Percentiles rank a stretch among this genome's conserved stretches.
phyloP scores from a whole-genome alignment of 2,888 invertebrate species.

The Oasisia sp. region DNA sequence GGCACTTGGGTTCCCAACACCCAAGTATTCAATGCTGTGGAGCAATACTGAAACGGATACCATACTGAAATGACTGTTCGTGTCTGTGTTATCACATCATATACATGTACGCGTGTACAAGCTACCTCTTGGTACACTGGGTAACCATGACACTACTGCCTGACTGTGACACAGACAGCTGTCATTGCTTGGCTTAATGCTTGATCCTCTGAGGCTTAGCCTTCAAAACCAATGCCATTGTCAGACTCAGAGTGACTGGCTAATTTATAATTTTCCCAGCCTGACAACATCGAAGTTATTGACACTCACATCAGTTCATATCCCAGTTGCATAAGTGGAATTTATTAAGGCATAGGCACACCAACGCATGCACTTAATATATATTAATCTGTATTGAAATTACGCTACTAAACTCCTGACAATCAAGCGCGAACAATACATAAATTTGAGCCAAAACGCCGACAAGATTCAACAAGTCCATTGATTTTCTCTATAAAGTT shows the following conservation, averaged over 20 bases:
- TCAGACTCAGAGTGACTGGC: too few relatives aligned
- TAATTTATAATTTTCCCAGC: not conserved
- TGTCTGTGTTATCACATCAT: too few relatives aligned
- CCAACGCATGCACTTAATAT: not conserved
- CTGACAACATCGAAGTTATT: not conserved
- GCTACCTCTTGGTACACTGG: not conserved
- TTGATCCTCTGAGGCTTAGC: too few relatives aligned
- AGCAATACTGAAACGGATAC: too few relatives aligned
- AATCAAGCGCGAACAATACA: not conserved
- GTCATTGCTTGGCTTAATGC: too few relatives aligned
- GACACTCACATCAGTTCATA: not conserved
- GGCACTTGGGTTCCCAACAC: too few relatives aligned
- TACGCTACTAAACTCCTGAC: not conserved
- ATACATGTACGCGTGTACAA: not conserved
- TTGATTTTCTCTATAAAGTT: not conserved
- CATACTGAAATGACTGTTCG: too few relatives aligned
- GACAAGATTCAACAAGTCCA: slow-evolving; percentile 5
- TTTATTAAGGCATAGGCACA: not conserved
- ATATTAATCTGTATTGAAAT: not conserved
- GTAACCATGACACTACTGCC: not conserved
- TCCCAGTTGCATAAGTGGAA: not conserved
- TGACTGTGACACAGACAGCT: not conserved
- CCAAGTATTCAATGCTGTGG: too few relatives aligned
- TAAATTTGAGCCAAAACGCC: not conserved
- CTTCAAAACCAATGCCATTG: too few relatives aligned